A percentile compares a stretch with the other conserved stretches of the same genome.
Evolutionary conservation across 1,140 invertebrate genomes (phyloP).

Genomic region (Magallana angulata): DNA sequence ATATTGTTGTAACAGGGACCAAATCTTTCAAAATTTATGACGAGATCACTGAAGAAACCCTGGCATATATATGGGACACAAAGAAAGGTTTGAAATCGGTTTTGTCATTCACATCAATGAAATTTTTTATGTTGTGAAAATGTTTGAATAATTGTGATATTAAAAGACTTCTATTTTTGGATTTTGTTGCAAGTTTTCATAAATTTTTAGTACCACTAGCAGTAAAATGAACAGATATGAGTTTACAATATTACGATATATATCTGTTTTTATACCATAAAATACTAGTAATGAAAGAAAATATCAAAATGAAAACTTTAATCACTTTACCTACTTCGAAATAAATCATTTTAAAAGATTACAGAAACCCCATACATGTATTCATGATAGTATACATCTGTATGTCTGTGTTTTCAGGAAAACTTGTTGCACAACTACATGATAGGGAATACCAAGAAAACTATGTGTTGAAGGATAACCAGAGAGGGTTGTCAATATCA

Average conservation of each 20-base stretch:
- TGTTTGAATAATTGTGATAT: too few species aligned
- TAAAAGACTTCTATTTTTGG: too few species aligned
- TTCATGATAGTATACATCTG: background rate
- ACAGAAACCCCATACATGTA: background rate
- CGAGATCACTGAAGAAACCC: background rate
- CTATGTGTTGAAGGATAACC: constrained; percentile 41
- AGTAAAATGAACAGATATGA: background rate
- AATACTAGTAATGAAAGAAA: background rate
- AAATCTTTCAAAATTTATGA: background rate
- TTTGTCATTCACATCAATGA: background rate
- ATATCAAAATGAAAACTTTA: too few species aligned
- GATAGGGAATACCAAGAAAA: constrained; percentile 46
- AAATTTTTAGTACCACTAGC: too few species aligned
- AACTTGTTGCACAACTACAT: constrained; percentile 11
- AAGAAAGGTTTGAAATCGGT: background rate
- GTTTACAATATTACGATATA: background rate
- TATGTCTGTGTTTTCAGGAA: background rate
- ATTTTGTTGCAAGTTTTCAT: too few species aligned
- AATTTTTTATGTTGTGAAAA: too few species aligned
- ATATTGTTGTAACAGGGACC: constrained; percentile 1
- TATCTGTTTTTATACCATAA: background rate
- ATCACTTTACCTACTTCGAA: too few species aligned
- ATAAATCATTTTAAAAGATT: too few species aligned
- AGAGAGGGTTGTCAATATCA: constrained; percentile 42
- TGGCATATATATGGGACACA: constrained; percentile 32